A percentile compares a stretch with the other conserved stretches of the same genome.
phyloP scores from a whole-genome alignment of 2,888 invertebrate genomes.

The Cecidostiba fungosa region DNA sequence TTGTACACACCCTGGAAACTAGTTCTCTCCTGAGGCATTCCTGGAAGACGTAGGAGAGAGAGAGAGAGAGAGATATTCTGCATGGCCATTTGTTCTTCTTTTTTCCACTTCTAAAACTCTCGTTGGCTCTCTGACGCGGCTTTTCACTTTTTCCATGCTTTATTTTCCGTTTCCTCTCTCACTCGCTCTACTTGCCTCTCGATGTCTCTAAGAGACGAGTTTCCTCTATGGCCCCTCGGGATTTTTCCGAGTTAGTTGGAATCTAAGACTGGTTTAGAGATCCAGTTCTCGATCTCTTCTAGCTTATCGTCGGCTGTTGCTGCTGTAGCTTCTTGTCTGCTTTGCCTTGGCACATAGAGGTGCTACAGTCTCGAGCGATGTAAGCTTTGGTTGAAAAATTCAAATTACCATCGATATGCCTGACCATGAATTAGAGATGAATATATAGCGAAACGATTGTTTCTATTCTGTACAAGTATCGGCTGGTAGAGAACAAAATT shows the following conservation, averaged over 20 bases:
- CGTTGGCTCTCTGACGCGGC: slow-evolving; percentile 36
- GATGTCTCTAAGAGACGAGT: slow-evolving; percentile 66
- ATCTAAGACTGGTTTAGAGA: slow-evolving; percentile 73
- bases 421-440: too few relatives aligned
- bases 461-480: too few relatives aligned
- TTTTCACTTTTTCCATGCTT: slow-evolving; percentile 61
- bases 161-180: slow-evolving; percentile 48
- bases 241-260: slow-evolving; percentile 69
- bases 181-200: slow-evolving; percentile 13
- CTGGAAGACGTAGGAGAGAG: slow-evolving; percentile 28
- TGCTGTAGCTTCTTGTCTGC: slow-evolving; percentile 44
- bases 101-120: slow-evolving; percentile 54
- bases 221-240: slow-evolving; percentile 66
- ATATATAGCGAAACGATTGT: too few relatives aligned
- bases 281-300: slow-evolving; percentile 64
- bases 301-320: slow-evolving; percentile 26
- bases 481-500: background rate
- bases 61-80: slow-evolving; percentile 19
- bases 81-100: slow-evolving; percentile 22
- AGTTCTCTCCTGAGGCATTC: slow-evolving; percentile 57
- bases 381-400: background rate
- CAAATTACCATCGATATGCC: background rate
- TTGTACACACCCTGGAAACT: slow-evolving; percentile 45
- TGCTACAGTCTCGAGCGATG: background rate
- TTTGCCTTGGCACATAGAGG: slow-evolving; percentile 47